Evolutionary conservation across 2,113 vertebrate genomes (phyloP).

Genomic region (Bubo bubo): DNA sequence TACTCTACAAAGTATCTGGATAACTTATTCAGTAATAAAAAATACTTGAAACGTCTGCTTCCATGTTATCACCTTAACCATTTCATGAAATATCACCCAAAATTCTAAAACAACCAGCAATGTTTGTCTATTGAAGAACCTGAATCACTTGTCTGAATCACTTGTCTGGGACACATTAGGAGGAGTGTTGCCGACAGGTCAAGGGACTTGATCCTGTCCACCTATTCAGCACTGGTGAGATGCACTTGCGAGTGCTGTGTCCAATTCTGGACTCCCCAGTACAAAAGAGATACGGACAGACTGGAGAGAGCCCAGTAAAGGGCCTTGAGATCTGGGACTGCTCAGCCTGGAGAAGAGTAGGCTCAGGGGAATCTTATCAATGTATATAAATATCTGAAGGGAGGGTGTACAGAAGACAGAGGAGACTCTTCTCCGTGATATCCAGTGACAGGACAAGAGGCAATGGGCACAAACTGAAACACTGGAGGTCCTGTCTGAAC

Average conservation of each 20-base stretch:
- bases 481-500: neutral
- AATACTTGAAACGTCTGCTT: neutral
- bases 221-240: neutral
- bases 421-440: neutral
- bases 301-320: neutral
- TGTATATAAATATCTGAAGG: neutral
- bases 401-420: neutral
- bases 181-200: fast-evolving
- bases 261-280: neutral
- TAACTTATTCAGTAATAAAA: neutral
- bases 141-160: neutral
- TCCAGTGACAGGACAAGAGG: neutral
- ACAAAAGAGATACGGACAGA: neutral
- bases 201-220: neutral
- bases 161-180: neutral
- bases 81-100: neutral
- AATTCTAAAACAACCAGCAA: neutral
- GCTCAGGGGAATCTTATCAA: neutral
- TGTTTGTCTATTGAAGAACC: neutral
- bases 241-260: neutral
- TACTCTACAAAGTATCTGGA: neutral
- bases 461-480: neutral
- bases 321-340: neutral
- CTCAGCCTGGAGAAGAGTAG: neutral
- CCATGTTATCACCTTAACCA: neutral